Evolutionary conservation across 2,797 vertebrate genomes (phyloP), one percentile per base, ranked within the genome.

Genomic region (Periophthalmus magnuspinnatus): DNA sequence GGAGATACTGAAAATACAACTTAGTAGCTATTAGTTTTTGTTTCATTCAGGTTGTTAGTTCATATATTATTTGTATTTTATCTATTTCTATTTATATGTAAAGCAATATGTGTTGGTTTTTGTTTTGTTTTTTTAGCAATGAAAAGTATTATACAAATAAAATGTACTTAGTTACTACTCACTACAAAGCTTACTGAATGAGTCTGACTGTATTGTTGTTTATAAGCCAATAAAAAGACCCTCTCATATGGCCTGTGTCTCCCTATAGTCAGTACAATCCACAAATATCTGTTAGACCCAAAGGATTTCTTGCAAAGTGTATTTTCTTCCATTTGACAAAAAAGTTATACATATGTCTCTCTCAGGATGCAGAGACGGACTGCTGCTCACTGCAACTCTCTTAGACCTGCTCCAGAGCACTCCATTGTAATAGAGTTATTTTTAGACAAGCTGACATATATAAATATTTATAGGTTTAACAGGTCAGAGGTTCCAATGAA

Each of bases 401-500:
- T 84, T 89, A 87, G 88, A 89, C 79, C 71, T 66, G 69, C 61
- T 89, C 90, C 89, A 91, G 87, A 81, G 78, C 81, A 77, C 85
- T 87, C 83, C 21, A 83, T 91, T 91, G 88, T 91, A 90, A 91
- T 88, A 86, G 74, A 76, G 86, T 89, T 92, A 92, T 92, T 91
- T 92, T 91, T 91, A 91, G 86, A 90, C 84, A 80, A 88, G 85
- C 81, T 70, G 83, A 89, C 90, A 71, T 86, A 91, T 87, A 92
- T 92, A 91, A 86, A 92, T 92, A 91, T 92, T 92, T 91, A 92
- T 91, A 88, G 89, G 81, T 85, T 88, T 89, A 80, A 86, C 89
- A 82, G 90, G 90, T 92, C 88, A 91, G 84, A 75, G 88, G 87
- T 88, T 88, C 75, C 71, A 57, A 68, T 80, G 84, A 87, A 81